Conservation (phyloP, 1,140 invertebrate genomes). For the Camponotus pennsylvanicus region DNA sequence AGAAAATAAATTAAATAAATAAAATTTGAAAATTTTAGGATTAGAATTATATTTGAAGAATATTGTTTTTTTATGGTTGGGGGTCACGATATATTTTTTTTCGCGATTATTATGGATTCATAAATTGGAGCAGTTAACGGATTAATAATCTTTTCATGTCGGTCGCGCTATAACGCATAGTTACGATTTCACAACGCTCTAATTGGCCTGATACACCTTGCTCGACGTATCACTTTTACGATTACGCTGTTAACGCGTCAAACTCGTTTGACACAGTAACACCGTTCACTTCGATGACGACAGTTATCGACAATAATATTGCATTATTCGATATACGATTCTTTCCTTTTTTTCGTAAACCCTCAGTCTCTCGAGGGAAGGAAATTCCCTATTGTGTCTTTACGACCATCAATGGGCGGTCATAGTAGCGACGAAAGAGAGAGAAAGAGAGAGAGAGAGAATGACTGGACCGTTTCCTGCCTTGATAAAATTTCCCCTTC, state of each 20-base stretch:
- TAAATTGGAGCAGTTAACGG: constrained; percentile 56
- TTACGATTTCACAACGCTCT: constrained; percentile 58
- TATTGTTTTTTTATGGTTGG: neutral
- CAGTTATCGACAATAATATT: neutral
- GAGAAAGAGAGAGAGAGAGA: constrained; percentile 14
- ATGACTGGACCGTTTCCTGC: constrained; percentile 70
- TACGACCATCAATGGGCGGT: neutral
- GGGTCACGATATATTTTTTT: neutral
- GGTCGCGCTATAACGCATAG: constrained; percentile 12
- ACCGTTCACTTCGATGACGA: constrained; percentile 40
- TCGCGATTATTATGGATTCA: constrained; percentile 14
- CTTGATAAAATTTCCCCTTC: constrained; percentile 62
- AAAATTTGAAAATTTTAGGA: neutral
- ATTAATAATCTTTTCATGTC: constrained; percentile 27
- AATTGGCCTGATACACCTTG: constrained; percentile 46
- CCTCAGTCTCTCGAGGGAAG: constrained; percentile 9
- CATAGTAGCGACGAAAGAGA: neutral
- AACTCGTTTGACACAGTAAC: constrained; percentile 54
- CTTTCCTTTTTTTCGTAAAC: constrained; percentile 8
- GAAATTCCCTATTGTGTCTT: constrained; percentile 56
- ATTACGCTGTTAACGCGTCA: constrained; percentile 33
- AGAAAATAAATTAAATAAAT: too few species aligned
- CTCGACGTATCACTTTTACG: constrained; percentile 41
- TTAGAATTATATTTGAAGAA: neutral
- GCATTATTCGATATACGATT: neutral